Evolutionary conservation across 2,888 invertebrate genomes (phyloP), one percentile per base, ranked within the genome.

Genomic region (Lamellibrachia columna): DNA sequence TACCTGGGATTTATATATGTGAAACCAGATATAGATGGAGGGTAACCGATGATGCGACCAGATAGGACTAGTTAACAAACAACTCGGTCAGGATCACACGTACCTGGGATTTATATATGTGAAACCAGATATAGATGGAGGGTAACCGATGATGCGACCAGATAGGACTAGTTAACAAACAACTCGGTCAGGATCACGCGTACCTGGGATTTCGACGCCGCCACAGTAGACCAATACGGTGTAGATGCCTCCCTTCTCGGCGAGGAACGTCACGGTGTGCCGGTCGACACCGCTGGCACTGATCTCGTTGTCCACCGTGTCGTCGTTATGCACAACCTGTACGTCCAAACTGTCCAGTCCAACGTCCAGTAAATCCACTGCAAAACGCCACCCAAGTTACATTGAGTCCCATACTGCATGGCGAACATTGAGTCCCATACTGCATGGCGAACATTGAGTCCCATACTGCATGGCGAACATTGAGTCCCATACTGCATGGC

Each of bases 191-290:
- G 75, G 22, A 6, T n/a, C 3, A 75, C 0, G 4, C 94, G 94
- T 94, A 97, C 97, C 99, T 96, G 97, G 97, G 15, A 98, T 97
- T 95, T 98, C 98, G 96, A 98, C 98, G 9, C 99, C 99, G 96
- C 99, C 99, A 97, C 99, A 99, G 96, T 98, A 99, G 53, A 99
- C 98, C 96, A 99, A 98, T 58, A 98, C 97, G 95, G 98, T 98
- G 95, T 97, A 97, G 94, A 97, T 97, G 40, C 97, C 97, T 53
- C 97, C 97, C 92, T 97, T 96, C 2, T 97, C 97, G 52, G 97
- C 97, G 52, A 97, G 97, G 95, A 97, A 97, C 93, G 97, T 97
- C 52, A 97, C 97, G 94, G 96, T 96, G 95, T 97, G 75, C n/a
- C 75, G 75, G 75, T 75, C 75, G 6, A 75, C 7, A 2, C 92